A percentile compares a stretch with the other conserved stretches of the same genome.
Conservation (phyloP, 2,113 vertebrate genomes). For the Struthio camelus region DNA sequence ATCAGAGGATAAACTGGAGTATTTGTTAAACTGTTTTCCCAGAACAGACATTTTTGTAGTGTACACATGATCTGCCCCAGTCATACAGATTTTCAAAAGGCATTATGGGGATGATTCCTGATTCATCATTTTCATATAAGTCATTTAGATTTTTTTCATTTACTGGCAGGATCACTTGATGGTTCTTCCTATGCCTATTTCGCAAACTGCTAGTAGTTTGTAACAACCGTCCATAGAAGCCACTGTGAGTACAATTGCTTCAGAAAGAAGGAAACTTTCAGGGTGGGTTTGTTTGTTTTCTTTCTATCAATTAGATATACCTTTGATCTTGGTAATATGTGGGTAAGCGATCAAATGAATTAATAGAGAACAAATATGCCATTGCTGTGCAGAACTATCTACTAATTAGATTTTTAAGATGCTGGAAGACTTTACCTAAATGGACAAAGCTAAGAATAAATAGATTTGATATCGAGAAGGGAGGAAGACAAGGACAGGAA, state of each 20-base stretch:
- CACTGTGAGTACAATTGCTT: background rate
- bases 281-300: slow-evolving; percentile 57
- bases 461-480: background rate
- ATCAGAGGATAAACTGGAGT: background rate
- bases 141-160: background rate
- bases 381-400: background rate
- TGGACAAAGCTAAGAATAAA: background rate
- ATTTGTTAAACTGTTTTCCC: background rate
- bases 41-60: background rate
- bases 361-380: slow-evolving; percentile 26
- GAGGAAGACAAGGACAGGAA: background rate
- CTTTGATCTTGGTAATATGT: slow-evolving; percentile 1
- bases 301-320: background rate
- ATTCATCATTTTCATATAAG: background rate
- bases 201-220: background rate
- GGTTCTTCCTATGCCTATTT: background rate
- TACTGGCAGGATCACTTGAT: background rate
- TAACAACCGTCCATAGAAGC: background rate
- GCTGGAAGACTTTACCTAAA: background rate
- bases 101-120: background rate
- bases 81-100: background rate
- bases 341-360: slow-evolving; percentile 46
- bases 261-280: background rate
- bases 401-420: slow-evolving; percentile 31
- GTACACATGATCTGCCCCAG: background rate